Evolutionary conservation across 1,140 invertebrate species (phyloP).

Genomic region (Ylistrum balloti): DNA sequence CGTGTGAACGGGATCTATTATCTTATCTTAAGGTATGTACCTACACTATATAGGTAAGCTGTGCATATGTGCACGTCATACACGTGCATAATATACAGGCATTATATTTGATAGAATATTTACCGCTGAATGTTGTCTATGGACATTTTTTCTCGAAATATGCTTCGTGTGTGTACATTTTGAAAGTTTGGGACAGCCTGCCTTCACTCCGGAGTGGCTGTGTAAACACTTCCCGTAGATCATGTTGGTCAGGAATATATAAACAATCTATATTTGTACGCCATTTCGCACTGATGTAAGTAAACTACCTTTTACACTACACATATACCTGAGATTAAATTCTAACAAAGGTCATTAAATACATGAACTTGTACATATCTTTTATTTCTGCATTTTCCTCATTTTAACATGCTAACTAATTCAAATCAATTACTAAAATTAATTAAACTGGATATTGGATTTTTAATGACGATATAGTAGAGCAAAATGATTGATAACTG

Average conservation of each 20-base stretch:
- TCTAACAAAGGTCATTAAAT: neutral
- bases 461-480: neutral
- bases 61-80: neutral
- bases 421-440: neutral
- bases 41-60: neutral
- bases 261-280: neutral
- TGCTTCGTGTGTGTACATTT: conserved; percentile 5
- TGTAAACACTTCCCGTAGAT: conserved; percentile 31
- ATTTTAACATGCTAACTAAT: neutral
- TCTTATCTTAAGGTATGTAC: neutral
- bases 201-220: neutral
- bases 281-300: neutral
- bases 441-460: neutral
- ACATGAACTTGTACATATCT: neutral
- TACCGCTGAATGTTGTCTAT: neutral
- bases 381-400: neutral
- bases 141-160: neutral
- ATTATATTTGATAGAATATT: neutral
- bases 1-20: neutral
- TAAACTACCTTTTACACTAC: neutral
- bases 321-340: neutral
- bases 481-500: neutral
- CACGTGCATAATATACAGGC: neutral
- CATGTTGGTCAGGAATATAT: neutral
- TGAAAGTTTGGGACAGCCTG: neutral